Evolutionary conservation across 2,113 vertebrate genomes (phyloP), one percentile per base, ranked within the genome.

Genomic region (Bothrops jararaca): DNA sequence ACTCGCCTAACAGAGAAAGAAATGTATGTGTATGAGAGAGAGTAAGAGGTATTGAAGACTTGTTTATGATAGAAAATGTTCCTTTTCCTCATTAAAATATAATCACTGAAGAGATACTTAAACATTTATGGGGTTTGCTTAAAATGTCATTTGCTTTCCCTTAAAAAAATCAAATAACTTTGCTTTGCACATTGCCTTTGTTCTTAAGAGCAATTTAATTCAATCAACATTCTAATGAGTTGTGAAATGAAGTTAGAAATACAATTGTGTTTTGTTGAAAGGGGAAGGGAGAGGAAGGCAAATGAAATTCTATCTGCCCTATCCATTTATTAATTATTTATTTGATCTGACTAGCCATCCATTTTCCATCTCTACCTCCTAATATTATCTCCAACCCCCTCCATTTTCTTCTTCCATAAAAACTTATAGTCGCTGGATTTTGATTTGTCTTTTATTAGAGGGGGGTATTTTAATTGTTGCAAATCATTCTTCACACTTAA

Each of bases 191-290:
- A 0, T 60, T 0, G 91, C 95, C 96, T 86, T 95, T 95, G 95
- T 60, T 94, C 91, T 89, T 94, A 93, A 95, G 95, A 96, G 92
- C 95, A 3, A 52, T 92, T 90, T 98, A 98, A 99, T 98, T 97
- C 93, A 98, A 98, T 98, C 97, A 98, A 93, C 95, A 97, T 97
- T 97, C 97, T 97, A 97, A 98, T 98, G 98, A 98, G 97, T 98
- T 95, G 88, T 93, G 94, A 98, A 98, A 98, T 97, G 93, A 98
- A 96, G 97, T 98, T 98, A 98, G 53, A 89, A 97, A 98, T 98
- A 98, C 97, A 96, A 96, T 93, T 86, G 97, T 95, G 97, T 98
- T 98, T 96, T 98, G 97, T 95, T 90, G 91, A 56, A 50, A 23
- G 54, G 54, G 88, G 94, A 92, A 86, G 80, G 22, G 54, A 92